Percentiles rank a stretch among this genome's conserved stretches.
phyloP scores from a whole-genome alignment of 2,113 vertebrate species.

The Apodemus sylvaticus region DNA sequence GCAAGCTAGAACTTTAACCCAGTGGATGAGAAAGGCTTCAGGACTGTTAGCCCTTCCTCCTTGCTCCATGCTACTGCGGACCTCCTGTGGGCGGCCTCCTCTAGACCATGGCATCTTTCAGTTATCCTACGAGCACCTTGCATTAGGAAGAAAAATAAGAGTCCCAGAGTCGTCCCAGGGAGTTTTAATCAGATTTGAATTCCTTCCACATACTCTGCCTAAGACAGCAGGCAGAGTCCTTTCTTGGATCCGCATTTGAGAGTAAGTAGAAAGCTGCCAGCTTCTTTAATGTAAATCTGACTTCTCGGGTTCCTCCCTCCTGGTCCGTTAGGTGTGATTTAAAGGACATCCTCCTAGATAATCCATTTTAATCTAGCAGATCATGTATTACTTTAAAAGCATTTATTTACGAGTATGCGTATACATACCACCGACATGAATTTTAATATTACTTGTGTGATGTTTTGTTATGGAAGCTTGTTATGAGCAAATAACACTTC shows the following conservation, averaged over 20 bases:
- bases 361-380: neutral
- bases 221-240: neutral
- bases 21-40: neutral
- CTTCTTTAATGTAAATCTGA: neutral
- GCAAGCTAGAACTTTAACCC: neutral
- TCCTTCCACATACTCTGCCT: neutral
- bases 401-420: neutral
- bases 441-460: conserved; percentile 18
- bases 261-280: neutral
- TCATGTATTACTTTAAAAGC: conserved; percentile 34
- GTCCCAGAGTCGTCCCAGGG: neutral
- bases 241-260: neutral
- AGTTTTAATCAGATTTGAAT: conserved; percentile 19
- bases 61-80: neutral
- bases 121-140: neutral
- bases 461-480: neutral
- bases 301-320: neutral
- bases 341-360: neutral
- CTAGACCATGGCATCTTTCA: neutral
- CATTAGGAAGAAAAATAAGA: neutral
- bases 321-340: neutral
- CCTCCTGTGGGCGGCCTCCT: neutral
- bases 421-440: neutral
- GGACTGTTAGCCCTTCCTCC: neutral
- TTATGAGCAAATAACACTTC: neutral